A percentile compares a stretch with the other conserved stretches of the same genome.
phyloP scores from a whole-genome alignment of 1,140 invertebrate genomes.

The Chrysoperla carnea region DNA sequence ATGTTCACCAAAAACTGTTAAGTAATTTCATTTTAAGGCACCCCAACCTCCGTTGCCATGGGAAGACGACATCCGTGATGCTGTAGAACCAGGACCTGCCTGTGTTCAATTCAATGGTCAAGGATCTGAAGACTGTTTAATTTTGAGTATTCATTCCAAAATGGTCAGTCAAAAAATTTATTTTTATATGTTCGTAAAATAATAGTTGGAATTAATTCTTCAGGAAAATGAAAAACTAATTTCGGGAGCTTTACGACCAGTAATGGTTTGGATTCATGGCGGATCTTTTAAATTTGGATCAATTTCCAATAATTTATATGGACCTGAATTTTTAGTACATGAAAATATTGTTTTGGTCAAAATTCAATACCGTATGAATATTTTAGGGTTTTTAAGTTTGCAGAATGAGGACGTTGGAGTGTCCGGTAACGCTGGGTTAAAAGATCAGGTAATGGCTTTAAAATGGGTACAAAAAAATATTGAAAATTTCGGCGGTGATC shows the following conservation, averaged over 20 bases:
- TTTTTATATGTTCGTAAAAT: background rate
- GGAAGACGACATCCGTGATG: slow-evolving; percentile 30
- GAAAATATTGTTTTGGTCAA: slow-evolving; percentile 28
- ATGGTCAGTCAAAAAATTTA: background rate
- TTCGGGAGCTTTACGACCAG: slow-evolving; percentile 18
- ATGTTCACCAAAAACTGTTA: slow-evolving; percentile 2
- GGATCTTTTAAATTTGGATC: slow-evolving; percentile 38
- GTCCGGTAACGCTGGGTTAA: slow-evolving; percentile 40
- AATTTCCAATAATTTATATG: slow-evolving; percentile 26
- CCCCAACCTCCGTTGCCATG: slow-evolving; percentile 31
- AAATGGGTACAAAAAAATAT: slow-evolving; percentile 38
- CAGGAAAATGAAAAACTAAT: slow-evolving; percentile 9
- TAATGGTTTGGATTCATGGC: slow-evolving; percentile 48
- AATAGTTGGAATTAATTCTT: background rate
- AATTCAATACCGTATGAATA: slow-evolving; percentile 27
- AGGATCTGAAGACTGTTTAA: slow-evolving; percentile 60
- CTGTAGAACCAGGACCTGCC: slow-evolving; percentile 25
- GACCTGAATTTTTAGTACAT: slow-evolving; percentile 42
- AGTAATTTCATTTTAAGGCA: slow-evolving; percentile 20
- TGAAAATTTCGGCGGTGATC: slow-evolving; percentile 27
- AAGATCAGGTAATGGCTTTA: slow-evolving; percentile 37
- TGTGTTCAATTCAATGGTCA: slow-evolving; percentile 20
- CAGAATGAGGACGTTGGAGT: slow-evolving; percentile 21
- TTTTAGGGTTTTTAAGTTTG: slow-evolving; percentile 18
- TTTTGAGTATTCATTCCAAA: slow-evolving; percentile 59